These are phyloP conservation scores for Phyllostomus hastatus DNA, from an alignment of 2,113 vertebrate species.

Conservation along the genomic window DNA sequence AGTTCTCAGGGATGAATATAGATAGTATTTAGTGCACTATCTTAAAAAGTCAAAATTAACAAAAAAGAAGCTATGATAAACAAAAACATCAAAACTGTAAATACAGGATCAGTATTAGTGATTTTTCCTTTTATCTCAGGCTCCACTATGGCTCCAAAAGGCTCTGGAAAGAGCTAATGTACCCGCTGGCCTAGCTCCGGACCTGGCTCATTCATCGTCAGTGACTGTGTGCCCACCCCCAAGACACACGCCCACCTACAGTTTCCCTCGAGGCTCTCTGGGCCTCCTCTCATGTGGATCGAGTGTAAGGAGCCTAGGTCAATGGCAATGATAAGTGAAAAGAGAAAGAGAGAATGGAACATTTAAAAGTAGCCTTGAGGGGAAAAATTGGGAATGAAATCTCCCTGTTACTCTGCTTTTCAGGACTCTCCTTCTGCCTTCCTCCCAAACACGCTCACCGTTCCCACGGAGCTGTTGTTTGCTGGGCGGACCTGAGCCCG, in stretches of 20 bases:
- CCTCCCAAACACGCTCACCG: neutral
- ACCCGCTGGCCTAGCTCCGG: neutral
- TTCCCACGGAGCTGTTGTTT: neutral
- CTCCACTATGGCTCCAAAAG: neutral
- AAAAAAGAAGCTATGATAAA: neutral
- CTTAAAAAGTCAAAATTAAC: conserved; percentile 4
- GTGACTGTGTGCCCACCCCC: accelerated
- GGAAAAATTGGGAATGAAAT: neutral
- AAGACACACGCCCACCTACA: neutral
- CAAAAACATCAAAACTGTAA: neutral
- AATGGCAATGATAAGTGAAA: neutral
- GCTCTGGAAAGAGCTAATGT: neutral
- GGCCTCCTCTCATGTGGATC: neutral
- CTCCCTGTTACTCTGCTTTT: neutral
- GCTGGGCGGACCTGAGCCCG: neutral
- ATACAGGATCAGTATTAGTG: neutral
- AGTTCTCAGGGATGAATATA: neutral
- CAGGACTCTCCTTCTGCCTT: neutral
- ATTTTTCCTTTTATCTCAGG: neutral
- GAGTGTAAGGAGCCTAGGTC: neutral
- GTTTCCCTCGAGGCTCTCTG: neutral
- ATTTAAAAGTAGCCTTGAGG: neutral
- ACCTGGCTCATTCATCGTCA: neutral
- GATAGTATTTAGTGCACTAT: neutral
- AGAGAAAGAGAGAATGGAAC: neutral